Evolutionary conservation across 2,888 invertebrate genomes (phyloP), one percentile per base, ranked within the genome.

Genomic region (Leptinotarsa peninsularis): DNA sequence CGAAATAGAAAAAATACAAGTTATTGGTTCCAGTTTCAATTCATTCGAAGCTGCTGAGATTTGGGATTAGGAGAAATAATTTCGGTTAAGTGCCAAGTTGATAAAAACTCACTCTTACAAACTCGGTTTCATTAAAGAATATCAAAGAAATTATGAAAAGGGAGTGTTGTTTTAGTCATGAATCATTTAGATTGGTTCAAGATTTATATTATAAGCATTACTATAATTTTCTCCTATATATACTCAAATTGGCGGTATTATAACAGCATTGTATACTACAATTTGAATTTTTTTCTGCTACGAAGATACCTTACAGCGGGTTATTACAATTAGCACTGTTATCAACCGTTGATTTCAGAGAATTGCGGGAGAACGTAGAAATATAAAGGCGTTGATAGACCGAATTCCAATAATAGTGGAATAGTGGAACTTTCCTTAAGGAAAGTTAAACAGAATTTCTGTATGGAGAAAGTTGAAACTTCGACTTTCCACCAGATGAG

Each of bases 201-300:
- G 75, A 75, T 75, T 75, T 71, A 75, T 72, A 67, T 66, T 71
- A 50, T 58, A 17, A 33, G 50, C 50, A 72, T 75, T 75, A 68
- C 75, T 72, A 72, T 75, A 75, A 75, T 75, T 72, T 75, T 71
- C 71, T 75, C 49, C 18, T 49, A 49, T 67, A 67, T 67, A 18
- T 67, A 23, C 50, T 67, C 49, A 49, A 67, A 67, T 67, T 67
- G 21, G 54, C 27, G 27, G 52, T 52, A 50, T 68, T 68, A 68
- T 68, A 68, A 49, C 68, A 54, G 52, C 52, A 68, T 33, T 49
- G 49, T 43, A 67, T n/a, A 67, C 17, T 67, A 50, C 67, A 67
- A 49, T 67, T 49, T 67, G 15, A 14, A 10, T 21, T 21, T 58
- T 58, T 58, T 58, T 23, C 58, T 27, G 21, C 21, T 4, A 23